Evolutionary conservation across 2,113 vertebrate genomes (phyloP), one percentile per base, ranked within the genome.

Genomic region (Pristiophorus japonicus): DNA sequence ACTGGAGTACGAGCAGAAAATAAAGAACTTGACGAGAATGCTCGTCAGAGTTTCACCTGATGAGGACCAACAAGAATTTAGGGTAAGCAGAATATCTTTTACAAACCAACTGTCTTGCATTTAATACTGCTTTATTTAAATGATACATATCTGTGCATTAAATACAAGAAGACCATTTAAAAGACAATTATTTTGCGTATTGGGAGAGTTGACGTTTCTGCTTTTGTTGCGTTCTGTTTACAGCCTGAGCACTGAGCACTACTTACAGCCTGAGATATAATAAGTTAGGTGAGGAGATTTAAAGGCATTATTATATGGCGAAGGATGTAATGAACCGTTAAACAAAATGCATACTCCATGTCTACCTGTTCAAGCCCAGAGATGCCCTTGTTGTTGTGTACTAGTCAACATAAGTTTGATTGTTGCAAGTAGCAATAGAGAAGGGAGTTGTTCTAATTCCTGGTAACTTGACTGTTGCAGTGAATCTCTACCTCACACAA

Each of bases 11-110:
- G 96, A 98, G 96, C 98, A 99, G 81, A 96, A 98, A 73, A 99
- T 99, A 96, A 97, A 96, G 55, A 99, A 99, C 93, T 96, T 99
- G 85, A 99, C 98, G 18, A 98, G 98, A 51, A 98, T 99, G 96
- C 96, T 99, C 2, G 98, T 99, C 94, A 99, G 98, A 0, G 97
- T 98, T 67, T 97, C 97, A 5, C 97, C 97, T 93, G 95, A 96
- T 24, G 96, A 97, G 5, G 66, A 94, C 11, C 96, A 97, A 12
- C 96, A 97, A 45, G 97, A 97, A 34, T 96, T 96, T 30, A 98
- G 97, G 98, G 99, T 99, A 97, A 97, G 62, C 42, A 0, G 1
- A 88, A 59, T 92, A 63, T 38, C 4, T 92, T 38, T 92, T 38
- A 16, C 27, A 62, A 88, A 91, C 34, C 6, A 92, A 30, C 34